These are phyloP conservation scores for Myiozetetes cayanensis DNA, from an alignment of 2,113 vertebrate genomes.

Conservation along the genomic window DNA sequence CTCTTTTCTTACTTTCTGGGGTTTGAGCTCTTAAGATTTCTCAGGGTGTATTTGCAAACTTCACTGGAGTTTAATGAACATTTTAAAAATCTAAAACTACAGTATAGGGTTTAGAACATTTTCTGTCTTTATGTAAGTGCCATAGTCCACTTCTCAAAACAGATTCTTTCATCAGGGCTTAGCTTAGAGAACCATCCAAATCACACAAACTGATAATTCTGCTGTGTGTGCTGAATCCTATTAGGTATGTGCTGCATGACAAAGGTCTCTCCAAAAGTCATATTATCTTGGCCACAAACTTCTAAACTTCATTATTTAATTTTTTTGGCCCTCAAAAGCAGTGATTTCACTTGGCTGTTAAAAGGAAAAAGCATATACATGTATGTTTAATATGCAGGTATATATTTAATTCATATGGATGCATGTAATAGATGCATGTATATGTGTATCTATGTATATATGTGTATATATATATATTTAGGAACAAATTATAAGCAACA, in stretches of 20 bases:
- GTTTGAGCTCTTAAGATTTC: not conserved
- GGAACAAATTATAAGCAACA: not conserved
- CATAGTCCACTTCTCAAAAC: not conserved
- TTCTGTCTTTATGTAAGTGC: not conserved
- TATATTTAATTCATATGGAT: not conserved
- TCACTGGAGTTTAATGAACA: not conserved
- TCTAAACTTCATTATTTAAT: not conserved
- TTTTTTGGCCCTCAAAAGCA: not conserved
- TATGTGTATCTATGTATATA: not conserved
- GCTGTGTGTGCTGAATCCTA: not conserved
- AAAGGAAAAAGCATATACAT: not conserved
- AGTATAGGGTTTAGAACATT: not conserved
- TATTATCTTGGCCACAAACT: not conserved
- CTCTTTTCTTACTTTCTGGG: not conserved
- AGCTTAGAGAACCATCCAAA: not conserved
- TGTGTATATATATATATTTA: not conserved
- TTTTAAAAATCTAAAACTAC: not conserved
- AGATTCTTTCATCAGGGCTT: not conserved
- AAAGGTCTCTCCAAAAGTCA: not conserved
- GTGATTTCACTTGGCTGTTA: not conserved
- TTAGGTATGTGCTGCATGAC: not conserved
- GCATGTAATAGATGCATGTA: no score
- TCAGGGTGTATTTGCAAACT: not conserved
- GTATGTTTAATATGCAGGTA: not conserved
- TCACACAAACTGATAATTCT: not conserved